A percentile compares a stretch with the other conserved stretches of the same genome.
These are phyloP conservation scores for Mesoligia furuncula DNA, from an alignment of 2,888 invertebrate species.

Conservation along the genomic window DNA sequence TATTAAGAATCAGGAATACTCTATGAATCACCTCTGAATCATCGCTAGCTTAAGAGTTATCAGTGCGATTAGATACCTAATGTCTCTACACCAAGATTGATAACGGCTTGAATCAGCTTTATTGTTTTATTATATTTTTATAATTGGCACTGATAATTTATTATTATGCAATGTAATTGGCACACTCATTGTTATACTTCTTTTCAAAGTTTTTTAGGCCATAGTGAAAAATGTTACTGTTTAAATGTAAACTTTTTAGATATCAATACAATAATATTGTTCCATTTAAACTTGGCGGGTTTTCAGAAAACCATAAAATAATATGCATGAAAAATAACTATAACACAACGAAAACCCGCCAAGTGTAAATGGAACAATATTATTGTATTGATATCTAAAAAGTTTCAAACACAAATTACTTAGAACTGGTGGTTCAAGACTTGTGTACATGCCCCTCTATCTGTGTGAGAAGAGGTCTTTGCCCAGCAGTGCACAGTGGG, in stretches of 20 bases:
- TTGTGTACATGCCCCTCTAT: too few relatives aligned
- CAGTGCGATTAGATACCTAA: constrained; percentile 27
- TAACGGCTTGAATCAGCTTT: constrained; percentile 23
- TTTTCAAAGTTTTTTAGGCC: neutral
- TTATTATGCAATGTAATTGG: neutral
- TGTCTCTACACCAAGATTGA: constrained; percentile 15
- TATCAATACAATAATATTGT: too few relatives aligned
- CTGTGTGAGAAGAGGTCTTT: too few relatives aligned
- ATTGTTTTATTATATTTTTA: constrained; percentile 38
- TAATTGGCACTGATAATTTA: neutral
- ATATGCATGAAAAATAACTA: too few relatives aligned
- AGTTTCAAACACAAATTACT: too few relatives aligned
- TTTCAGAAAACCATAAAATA: too few relatives aligned
- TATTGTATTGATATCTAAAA: too few relatives aligned
- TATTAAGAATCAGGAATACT: neutral
- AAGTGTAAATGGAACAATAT: too few relatives aligned
- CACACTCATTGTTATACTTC: neutral
- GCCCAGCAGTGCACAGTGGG: neutral
- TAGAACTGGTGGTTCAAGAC: too few relatives aligned
- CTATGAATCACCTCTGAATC: constrained; percentile 37
- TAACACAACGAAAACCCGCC: too few relatives aligned
- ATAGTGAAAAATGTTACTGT: neutral
- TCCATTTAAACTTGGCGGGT: too few relatives aligned
- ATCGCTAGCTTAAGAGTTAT: constrained; percentile 20
- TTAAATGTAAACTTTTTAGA: too few relatives aligned